Evolutionary conservation across 2,797 vertebrate species (phyloP), one percentile per base, ranked within the genome.

Genomic region (Dromococcyx pavoninus): DNA sequence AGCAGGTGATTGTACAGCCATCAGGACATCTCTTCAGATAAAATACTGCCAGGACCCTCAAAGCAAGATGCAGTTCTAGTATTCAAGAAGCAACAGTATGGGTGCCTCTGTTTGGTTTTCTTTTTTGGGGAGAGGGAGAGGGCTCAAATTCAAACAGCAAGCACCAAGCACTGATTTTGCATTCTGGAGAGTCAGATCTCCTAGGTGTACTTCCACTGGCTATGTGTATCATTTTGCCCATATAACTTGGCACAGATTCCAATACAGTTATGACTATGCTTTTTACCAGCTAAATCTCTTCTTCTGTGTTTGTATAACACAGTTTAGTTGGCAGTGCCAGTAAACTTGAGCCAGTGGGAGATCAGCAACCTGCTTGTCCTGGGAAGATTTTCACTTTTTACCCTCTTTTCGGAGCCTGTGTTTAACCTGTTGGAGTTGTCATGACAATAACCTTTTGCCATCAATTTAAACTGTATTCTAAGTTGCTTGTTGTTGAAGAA

Each of bases 401-500:
- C 66, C 43, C 71, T 77, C 53, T 91, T 85, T 94, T 78, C 51
- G 81, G 69, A 93, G 71, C 39, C 86, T 77, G 14, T 87, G 79
- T 89, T 95, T 95, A 96, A 91, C 86, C 91, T 95, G 79, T 86
- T 90, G 73, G 71, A 92, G 85, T 97, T 97, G 81, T 92, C 95
- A 96, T 91, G 94, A 89, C 93, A 94, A 88, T 96, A 97, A 97
- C 95, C 89, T 96, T 97, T 97, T 95, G 93, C 83, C 91, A 95
- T 89, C 86, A 96, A 86, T 96, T 96, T 96, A 93, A 86, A 71
- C 27, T 56, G 69, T 46, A 50, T 51, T 88, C 94, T 92, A 95
- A 89, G 75, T 91, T 96, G n/a, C 46, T 92, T 93, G 69, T 71
- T 95, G 46, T 84, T 89, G 53, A 94, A 35, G 3, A 53, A 56